These are phyloP conservation scores for Globodera ellingtonae DNA, from an alignment of 1,140 invertebrate genomes.

Conservation along the genomic window DNA sequence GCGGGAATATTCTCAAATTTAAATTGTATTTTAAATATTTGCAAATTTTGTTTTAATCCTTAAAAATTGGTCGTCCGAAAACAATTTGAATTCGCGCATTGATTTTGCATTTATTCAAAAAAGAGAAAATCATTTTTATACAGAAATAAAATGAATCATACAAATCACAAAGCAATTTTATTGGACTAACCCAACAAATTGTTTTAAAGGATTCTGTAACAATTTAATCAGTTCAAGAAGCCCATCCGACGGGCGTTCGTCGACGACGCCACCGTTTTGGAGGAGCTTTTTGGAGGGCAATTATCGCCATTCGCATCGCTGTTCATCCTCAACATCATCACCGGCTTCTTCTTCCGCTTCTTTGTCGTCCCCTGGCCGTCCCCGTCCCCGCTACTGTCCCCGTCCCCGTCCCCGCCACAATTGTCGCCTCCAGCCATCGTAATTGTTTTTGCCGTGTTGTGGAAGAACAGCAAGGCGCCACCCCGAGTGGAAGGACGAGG, in stretches of 20 bases:
- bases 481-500: neutral
- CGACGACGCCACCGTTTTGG: neutral
- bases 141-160: neutral
- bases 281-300: too few relatives aligned
- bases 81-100: too few relatives aligned
- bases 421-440: neutral
- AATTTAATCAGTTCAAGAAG: neutral
- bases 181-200: too few relatives aligned
- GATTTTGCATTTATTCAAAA: too few relatives aligned
- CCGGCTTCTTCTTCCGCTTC: neutral
- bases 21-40: too few relatives aligned
- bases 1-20: too few relatives aligned
- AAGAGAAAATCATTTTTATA: neutral
- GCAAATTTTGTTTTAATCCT: too few relatives aligned
- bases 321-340: neutral
- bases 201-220: too few relatives aligned
- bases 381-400: neutral
- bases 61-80: too few relatives aligned
- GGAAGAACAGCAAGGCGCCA: neutral
- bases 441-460: slow-evolving; percentile 3
- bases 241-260: neutral
- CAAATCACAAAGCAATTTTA: neutral
- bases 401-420: neutral
- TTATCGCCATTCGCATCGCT: neutral
- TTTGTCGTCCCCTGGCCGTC: neutral